These are phyloP conservation scores for Diuraphis noxia DNA, from an alignment of 1,140 invertebrate species.

Conservation along the genomic window DNA sequence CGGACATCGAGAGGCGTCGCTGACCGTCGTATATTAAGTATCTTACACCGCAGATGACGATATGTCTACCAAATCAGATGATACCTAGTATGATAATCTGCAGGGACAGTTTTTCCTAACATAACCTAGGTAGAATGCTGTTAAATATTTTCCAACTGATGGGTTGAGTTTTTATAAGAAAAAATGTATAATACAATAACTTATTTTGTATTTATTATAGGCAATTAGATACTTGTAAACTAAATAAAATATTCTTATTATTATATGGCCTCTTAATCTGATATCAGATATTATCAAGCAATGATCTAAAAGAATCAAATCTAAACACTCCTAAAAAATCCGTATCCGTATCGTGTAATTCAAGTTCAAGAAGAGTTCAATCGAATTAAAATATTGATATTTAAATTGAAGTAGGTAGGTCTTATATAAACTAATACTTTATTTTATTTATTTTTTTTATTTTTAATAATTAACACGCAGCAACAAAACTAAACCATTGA, in stretches of 20 bases:
- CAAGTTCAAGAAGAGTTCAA: neutral
- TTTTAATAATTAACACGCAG: too few species aligned
- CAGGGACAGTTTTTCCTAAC: neutral
- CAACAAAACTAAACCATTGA: too few species aligned
- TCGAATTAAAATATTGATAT: neutral
- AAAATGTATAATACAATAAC: neutral
- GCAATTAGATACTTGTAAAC: too few species aligned
- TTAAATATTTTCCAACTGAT: neutral
- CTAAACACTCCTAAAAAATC: neutral
- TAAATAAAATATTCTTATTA: too few species aligned
- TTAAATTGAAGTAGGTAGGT: neutral
- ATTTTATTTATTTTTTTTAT: too few species aligned
- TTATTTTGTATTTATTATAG: too few species aligned
- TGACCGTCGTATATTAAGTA: neutral
- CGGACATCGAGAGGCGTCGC: neutral
- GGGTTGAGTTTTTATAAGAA: neutral
- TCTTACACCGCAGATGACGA: neutral
- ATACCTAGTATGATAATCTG: neutral
- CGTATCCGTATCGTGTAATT: neutral
- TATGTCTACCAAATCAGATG: neutral
- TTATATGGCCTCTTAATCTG: too few species aligned
- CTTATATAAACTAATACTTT: neutral
- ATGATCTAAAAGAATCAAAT: neutral
- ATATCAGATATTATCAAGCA: too few species aligned
- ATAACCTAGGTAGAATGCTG: too few species aligned